Evolutionary conservation across 2,888 invertebrate genomes (phyloP), one percentile per base, ranked within the genome.

Genomic region (Ctena decussata): DNA sequence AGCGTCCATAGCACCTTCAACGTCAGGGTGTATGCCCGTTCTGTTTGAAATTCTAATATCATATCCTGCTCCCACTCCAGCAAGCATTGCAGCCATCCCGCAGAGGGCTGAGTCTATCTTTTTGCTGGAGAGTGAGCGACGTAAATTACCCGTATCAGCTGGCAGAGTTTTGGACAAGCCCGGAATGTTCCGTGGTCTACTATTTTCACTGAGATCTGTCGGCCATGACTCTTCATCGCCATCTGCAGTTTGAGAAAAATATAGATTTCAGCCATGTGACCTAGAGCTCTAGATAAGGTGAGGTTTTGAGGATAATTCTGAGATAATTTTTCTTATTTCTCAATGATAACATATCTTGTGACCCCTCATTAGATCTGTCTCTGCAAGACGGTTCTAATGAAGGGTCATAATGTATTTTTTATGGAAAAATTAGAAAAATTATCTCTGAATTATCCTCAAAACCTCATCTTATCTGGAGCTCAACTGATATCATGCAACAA

Each of bases 11-110:
- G 91, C 89, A 39, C 86, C 90, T 73, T 90, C 86, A 32, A 93
- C 88, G 77, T 89, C 91, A 1, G 95, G 94, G 86, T 94, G 94
- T 73, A 94, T 93, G 35, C 93, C 93, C 2, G 93, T 90, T 21
- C 92, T 93, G 89, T 98, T 98, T 69, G 98, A 98, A 96, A 98
- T 97, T 94, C 98, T 97, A 77, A 99, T 97, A 96, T 99, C 99
- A 95, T 98, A 98, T 0, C 99, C 99, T 53, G 98, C 98, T n/a
- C 93, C 95, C 57, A 99, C 98, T 37, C 98, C 97, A 2, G 98
- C 98, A 94, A 99, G 96, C 96, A 99, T 97, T 77, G 98, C 98
- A 77, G 98, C 98, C 97, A 99, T 98, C 96, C 98, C 98, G 96
- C 98, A 98, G 88, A 99, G 96, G 53, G 95, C 94, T 57, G 94